Evolutionary conservation across 1,140 invertebrate species (phyloP).

Genomic region (Saccostrea echinata): DNA sequence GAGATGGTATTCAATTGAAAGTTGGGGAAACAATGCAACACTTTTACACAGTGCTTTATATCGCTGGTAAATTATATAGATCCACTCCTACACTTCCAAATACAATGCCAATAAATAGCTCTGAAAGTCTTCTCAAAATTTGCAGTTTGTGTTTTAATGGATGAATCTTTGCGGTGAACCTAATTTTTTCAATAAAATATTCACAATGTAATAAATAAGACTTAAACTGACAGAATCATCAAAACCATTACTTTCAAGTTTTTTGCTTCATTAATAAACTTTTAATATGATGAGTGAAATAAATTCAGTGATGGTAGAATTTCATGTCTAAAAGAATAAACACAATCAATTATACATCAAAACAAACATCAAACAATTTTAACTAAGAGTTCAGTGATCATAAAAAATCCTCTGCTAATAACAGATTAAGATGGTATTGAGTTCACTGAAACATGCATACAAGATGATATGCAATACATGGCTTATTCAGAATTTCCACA

Average conservation of each 20-base stretch:
- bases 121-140: no score
- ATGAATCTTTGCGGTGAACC: not conserved
- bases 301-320: not conserved
- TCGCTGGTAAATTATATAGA: no score
- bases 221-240: not conserved
- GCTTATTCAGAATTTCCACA: not conserved
- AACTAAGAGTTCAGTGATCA: not conserved
- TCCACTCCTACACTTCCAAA: no score
- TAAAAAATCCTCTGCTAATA: not conserved
- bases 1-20: not conserved
- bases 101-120: no score
- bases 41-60: no score
- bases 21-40: not conserved
- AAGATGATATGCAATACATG: not conserved
- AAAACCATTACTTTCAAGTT: not conserved
- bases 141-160: no score
- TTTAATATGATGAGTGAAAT: not conserved
- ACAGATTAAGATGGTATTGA: constrained; percentile 24
- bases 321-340: not conserved
- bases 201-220: no score
- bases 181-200: not conserved
- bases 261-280: no score
- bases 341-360: not conserved
- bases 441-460: not conserved
- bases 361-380: constrained; percentile 33